These are phyloP conservation scores for Phrixothrix hirtus DNA, from an alignment of 2,888 invertebrate genomes.

Conservation along the genomic window DNA sequence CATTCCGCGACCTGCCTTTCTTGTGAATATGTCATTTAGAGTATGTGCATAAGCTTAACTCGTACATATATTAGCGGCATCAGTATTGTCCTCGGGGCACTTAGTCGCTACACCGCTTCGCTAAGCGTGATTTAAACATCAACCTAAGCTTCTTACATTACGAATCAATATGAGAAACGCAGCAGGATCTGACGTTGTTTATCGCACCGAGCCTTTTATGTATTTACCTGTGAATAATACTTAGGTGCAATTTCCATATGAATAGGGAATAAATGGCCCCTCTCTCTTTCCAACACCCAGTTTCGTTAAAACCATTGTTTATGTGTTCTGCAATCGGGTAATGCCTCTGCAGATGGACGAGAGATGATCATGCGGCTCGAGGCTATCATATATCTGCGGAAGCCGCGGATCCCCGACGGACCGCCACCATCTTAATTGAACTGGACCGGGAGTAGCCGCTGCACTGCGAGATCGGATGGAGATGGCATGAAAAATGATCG, in stretches of 20 bases:
- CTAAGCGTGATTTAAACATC: constrained; percentile 37
- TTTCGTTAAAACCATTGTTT: constrained; percentile 29
- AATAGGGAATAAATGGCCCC: constrained; percentile 23
- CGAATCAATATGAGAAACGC: constrained; percentile 35
- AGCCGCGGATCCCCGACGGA: constrained; percentile 46
- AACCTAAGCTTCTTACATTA: constrained; percentile 35
- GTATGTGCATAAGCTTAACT: constrained; percentile 31
- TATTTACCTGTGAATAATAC: constrained; percentile 30
- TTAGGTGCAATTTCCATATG: constrained; percentile 29
- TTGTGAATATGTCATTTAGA: constrained; percentile 31
- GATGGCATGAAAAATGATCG: constrained; percentile 59
- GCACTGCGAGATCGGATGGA: constrained; percentile 50
- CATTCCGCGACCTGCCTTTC: constrained; percentile 23
- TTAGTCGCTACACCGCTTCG: constrained; percentile 28
- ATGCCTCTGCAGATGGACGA: constrained; percentile 35
- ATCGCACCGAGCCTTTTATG: constrained; percentile 24
- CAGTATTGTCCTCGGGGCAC: constrained; percentile 30
- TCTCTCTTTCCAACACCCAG: constrained; percentile 2
- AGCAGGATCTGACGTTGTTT: constrained; percentile 30
- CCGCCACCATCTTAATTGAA: constrained; percentile 56
- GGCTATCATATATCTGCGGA: constrained; percentile 42
- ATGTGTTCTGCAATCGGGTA: constrained; percentile 28
- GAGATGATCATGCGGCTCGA: constrained; percentile 39
- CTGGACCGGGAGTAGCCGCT: constrained; percentile 49
- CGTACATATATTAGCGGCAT: constrained; percentile 33